A percentile compares a stretch with the other conserved stretches of the same genome.
Conservation (phyloP, 2,888 invertebrate genomes). For the Odontocerum albicorne region DNA sequence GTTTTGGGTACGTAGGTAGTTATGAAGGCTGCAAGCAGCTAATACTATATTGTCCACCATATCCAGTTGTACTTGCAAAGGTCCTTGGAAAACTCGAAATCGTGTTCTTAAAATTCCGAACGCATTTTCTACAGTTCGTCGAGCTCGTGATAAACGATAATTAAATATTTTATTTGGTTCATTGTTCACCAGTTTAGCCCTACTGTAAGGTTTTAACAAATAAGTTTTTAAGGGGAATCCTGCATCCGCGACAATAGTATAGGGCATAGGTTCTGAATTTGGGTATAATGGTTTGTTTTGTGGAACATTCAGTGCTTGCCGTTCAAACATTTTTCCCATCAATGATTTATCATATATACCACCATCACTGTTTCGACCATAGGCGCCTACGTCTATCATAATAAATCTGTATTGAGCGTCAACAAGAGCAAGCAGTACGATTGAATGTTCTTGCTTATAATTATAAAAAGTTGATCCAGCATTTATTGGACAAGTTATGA, state of each 20-base stretch:
- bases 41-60: conserved; percentile 18
- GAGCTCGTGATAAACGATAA: conserved; percentile 9
- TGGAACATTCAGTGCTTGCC: conserved; percentile 34
- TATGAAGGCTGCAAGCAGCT: conserved; percentile 22
- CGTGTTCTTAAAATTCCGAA: conserved; percentile 25
- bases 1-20: not conserved
- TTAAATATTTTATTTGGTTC: conserved; percentile 3
- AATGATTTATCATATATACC: conserved; percentile 30
- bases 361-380: conserved; percentile 38
- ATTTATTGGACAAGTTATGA: conserved; percentile 28
- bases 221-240: not conserved
- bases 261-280: not conserved
- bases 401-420: conserved; percentile 37
- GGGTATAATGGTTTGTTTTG: conserved; percentile 33
- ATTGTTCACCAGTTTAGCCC: not conserved
- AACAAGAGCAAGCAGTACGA: conserved; percentile 33
- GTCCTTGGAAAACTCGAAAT: conserved; percentile 28
- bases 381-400: conserved; percentile 36
- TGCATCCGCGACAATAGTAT: not conserved
- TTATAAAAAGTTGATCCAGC: conserved; percentile 9
- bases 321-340: conserved; percentile 37
- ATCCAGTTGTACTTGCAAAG: conserved; percentile 28
- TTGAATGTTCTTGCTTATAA: conserved; percentile 22
- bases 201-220: conserved; percentile 4
- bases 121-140: conserved; percentile 30